A percentile compares a stretch with the other conserved stretches of the same genome.
These are phyloP conservation scores for Arctopsyche grandis DNA, from an alignment of 1,140 invertebrate species.

Conservation along the genomic window DNA sequence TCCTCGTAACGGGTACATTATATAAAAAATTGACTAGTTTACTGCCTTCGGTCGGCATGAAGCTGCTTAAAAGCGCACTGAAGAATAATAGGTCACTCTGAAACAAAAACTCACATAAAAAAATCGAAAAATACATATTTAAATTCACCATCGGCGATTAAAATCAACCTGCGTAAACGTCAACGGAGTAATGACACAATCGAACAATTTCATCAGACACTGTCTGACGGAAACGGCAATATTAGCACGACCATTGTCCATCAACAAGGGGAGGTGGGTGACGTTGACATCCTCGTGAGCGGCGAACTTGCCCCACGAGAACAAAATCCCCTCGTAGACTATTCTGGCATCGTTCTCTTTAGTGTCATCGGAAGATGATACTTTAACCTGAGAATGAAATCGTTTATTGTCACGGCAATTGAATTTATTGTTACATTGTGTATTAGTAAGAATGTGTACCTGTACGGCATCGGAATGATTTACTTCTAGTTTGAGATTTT, in stretches of 20 bases:
- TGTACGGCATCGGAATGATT: slow-evolving; percentile 59
- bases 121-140: slow-evolving; percentile 5
- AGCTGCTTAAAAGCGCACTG: slow-evolving; percentile 45
- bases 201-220: slow-evolving; percentile 60
- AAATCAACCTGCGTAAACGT: slow-evolving; percentile 60
- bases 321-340: slow-evolving; percentile 58
- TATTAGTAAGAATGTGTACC: slow-evolving; percentile 31
- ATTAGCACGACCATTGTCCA: slow-evolving; percentile 60
- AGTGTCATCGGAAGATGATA: slow-evolving; percentile 55
- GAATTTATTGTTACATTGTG: slow-evolving; percentile 8
- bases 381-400: slow-evolving; percentile 58
- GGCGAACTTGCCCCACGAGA: slow-evolving; percentile 59
- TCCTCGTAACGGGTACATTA: slow-evolving; percentile 38
- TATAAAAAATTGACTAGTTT: slow-evolving; percentile 41
- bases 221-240: slow-evolving; percentile 58
- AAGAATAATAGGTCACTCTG: slow-evolving; percentile 51
- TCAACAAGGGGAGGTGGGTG: slow-evolving; percentile 61
- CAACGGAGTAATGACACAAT: slow-evolving; percentile 61
- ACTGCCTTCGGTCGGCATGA: slow-evolving; percentile 31
- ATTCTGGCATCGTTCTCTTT: slow-evolving; percentile 56
- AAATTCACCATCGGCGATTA: slow-evolving; percentile 32
- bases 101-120: slow-evolving; percentile 44
- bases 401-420: slow-evolving; percentile 8
- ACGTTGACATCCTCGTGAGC: slow-evolving; percentile 54
- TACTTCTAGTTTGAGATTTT: slow-evolving; percentile 60